phyloP scores from a whole-genome alignment of 2,113 vertebrate genomes.

The Leucoraja erinaceus region DNA sequence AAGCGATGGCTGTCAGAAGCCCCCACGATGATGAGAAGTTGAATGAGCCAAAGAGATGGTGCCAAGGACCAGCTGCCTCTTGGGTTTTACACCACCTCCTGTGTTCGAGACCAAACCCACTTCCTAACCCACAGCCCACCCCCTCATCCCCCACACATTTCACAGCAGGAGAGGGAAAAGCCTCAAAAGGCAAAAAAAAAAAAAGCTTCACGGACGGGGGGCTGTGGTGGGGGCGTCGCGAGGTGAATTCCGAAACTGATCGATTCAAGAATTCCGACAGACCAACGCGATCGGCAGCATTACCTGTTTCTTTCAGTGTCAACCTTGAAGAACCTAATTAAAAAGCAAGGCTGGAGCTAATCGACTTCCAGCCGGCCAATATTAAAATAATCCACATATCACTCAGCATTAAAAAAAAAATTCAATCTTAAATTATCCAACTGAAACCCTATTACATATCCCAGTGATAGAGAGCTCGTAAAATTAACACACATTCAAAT shows the following conservation, averaged over 20 bases:
- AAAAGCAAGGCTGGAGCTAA: neutral
- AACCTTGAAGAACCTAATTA: conserved; percentile 29
- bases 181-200: neutral
- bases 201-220: too few relatives aligned
- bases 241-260: neutral
- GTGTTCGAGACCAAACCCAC: too few relatives aligned
- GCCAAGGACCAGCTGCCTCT: too few relatives aligned
- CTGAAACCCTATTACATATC: conserved; percentile 29
- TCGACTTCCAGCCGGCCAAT: neutral
- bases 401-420: conserved; percentile 30
- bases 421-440: conserved; percentile 30
- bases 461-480: neutral
- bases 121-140: too few relatives aligned
- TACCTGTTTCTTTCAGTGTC: neutral
- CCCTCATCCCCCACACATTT: too few relatives aligned
- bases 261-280: neutral
- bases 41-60: too few relatives aligned
- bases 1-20: too few relatives aligned
- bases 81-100: too few relatives aligned
- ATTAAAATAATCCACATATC: conserved; percentile 36
- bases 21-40: too few relatives aligned
- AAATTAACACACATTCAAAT: conserved; percentile 36
- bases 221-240: too few relatives aligned
- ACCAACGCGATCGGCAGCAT: neutral
- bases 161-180: neutral